Percentiles rank a stretch among this genome's conserved stretches.
phyloP scores from a whole-genome alignment of 2,797 vertebrate species.

The Mycteria americana region DNA sequence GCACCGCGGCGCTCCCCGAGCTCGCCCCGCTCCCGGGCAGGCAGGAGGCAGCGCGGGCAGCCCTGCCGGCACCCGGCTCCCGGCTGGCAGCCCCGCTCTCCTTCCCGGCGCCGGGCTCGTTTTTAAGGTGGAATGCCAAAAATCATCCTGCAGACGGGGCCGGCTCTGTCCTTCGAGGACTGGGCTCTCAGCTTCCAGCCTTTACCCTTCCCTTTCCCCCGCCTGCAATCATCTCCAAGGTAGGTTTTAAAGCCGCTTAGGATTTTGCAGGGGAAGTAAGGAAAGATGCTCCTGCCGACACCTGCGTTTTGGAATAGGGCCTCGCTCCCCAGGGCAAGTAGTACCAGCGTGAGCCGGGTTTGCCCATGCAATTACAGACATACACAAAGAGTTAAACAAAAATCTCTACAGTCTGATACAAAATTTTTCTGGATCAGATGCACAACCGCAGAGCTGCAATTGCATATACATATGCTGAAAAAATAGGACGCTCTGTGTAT shows the following conservation, averaged over 20 bases:
- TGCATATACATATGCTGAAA: neutral
- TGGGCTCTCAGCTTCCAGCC: neutral
- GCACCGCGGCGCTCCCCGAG: neutral
- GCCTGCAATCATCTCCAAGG: neutral
- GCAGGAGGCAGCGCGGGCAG: neutral
- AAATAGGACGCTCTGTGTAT: conserved; percentile 12
- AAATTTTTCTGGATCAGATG: conserved; percentile 3
- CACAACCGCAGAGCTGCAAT: conserved; percentile 24
- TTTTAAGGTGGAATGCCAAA: conserved; percentile 64
- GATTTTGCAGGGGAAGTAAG: fast-evolving
- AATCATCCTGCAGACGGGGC: neutral
- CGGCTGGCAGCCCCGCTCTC: conserved; percentile 7
- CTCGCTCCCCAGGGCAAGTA: fast-evolving
- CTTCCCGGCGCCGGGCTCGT: neutral
- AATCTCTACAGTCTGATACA: neutral
- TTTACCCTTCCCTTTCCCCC: neutral
- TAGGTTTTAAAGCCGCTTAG: fast-evolving
- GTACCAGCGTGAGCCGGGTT: fast-evolving
- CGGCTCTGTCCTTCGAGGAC: neutral
- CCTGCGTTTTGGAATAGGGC: neutral
- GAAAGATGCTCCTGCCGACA: neutral
- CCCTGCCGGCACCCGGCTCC: neutral
- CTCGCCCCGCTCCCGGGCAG: neutral
- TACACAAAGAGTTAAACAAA: conserved; percentile 2
- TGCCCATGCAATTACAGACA: neutral